These are phyloP conservation scores for Pithys albifrons DNA, from an alignment of 2,113 vertebrate species.

Conservation along the genomic window DNA sequence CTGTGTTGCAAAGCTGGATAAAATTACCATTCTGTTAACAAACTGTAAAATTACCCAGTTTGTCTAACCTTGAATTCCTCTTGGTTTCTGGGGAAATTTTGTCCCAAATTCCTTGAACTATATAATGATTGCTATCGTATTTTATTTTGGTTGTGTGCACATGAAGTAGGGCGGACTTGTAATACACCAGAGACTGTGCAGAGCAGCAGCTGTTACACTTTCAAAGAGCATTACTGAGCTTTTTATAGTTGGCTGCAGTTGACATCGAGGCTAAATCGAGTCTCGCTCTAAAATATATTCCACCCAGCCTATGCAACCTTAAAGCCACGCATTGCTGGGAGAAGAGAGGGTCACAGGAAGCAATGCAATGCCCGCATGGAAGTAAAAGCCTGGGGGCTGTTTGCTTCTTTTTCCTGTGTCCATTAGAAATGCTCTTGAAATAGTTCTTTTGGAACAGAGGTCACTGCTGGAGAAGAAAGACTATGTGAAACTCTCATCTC, in stretches of 20 bases:
- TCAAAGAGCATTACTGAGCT: constrained; percentile 55
- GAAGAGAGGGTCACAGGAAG: not conserved
- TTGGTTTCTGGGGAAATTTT: not conserved
- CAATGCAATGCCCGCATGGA: not conserved
- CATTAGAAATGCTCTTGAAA: not conserved
- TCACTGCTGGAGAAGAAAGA: not conserved
- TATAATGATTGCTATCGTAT: constrained; percentile 11
- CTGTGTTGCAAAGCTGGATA: not conserved
- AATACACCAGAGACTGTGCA: constrained; percentile 20
- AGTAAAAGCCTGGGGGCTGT: not conserved
- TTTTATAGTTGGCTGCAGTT: constrained; percentile 62
- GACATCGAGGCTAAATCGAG: constrained; percentile 41
- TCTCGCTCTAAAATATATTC: constrained; percentile 10
- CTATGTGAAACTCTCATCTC: not conserved
- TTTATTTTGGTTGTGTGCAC: constrained; percentile 37
- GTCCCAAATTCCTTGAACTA: constrained; percentile 49
- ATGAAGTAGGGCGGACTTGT: constrained; percentile 22
- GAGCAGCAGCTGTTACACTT: constrained; percentile 60
- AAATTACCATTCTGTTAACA: constrained; percentile 15
- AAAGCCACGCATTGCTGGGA: not conserved
- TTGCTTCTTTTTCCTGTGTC: not conserved
- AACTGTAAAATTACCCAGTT: not conserved
- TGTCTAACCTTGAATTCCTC: constrained; percentile 31
- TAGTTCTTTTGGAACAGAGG: not conserved
- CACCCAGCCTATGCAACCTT: not conserved